Evolutionary conservation across 2,113 vertebrate species (phyloP).

Genomic region (Clarias macrocephalus): DNA sequence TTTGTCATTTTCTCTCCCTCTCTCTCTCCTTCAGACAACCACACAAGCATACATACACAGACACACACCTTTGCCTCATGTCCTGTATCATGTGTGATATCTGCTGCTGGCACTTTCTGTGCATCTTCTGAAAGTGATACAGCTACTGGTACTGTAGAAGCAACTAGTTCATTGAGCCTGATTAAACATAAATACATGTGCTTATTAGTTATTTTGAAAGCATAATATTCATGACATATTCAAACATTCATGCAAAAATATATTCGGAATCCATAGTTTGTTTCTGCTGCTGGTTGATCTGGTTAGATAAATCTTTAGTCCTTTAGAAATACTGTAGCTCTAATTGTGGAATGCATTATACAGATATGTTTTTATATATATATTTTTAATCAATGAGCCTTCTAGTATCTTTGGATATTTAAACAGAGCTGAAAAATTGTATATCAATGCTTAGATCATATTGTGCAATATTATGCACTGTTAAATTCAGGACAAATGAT

Average conservation of each 20-base stretch:
- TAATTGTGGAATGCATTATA: neutral
- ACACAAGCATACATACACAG: neutral
- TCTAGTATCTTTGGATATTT: neutral
- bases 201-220: neutral
- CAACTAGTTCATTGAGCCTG: conserved; percentile 44
- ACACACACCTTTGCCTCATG: conserved; percentile 30
- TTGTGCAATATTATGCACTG: neutral
- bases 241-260: neutral
- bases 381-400: neutral
- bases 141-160: conserved; percentile 33
- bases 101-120: conserved; percentile 1
- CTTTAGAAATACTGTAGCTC: neutral
- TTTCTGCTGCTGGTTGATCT: neutral
- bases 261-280: neutral
- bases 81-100: conserved; percentile 7
- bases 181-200: conserved; percentile 12
- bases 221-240: no score
- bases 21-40: neutral
- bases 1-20: no score
- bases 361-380: neutral
- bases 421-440: neutral
- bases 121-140: conserved; percentile 21
- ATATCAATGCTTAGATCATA: neutral
- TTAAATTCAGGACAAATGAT: no score
- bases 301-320: neutral